Percentiles rank a stretch among this genome's conserved stretches.
phyloP scores from a whole-genome alignment of 2,888 invertebrate species.

The Dinocampus coccinellae region DNA sequence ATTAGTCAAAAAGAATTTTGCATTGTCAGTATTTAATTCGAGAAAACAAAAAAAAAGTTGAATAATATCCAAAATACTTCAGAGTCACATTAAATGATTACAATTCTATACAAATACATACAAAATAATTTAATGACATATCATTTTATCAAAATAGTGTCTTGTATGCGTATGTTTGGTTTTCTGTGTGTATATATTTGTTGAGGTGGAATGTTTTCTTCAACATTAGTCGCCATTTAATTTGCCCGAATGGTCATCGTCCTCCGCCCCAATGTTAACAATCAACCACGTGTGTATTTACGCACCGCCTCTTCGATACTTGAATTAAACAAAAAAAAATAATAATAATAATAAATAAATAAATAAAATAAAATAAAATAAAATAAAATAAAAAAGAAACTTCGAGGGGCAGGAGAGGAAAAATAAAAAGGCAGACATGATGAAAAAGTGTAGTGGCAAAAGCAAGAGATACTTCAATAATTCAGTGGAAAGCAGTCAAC shows the following conservation, averaged over 20 bases:
- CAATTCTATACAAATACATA: not conserved
- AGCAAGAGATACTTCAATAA: constrained; percentile 45
- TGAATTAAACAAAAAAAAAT: not conserved
- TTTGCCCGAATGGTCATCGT: constrained; percentile 46
- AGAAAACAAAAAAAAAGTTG: not conserved
- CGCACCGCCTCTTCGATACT: constrained; percentile 25
- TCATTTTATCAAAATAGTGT: not conserved
- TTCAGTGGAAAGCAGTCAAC: constrained; percentile 53
- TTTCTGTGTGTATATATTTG: not conserved
- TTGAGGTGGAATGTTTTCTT: constrained; percentile 7
- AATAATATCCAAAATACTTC: not conserved
- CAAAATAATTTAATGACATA: not conserved
- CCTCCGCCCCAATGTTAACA: constrained; percentile 30
- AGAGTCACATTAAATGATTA: not conserved
- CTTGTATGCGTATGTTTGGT: not conserved
- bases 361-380: not conserved
- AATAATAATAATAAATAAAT: constrained; percentile 8
- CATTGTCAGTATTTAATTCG: not conserved
- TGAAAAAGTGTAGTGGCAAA: constrained; percentile 1
- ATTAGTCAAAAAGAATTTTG: not conserved
- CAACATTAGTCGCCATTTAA: constrained; percentile 36
- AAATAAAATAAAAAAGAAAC: too few relatives aligned
- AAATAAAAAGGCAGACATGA: constrained; percentile 1
- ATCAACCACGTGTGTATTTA: constrained; percentile 27
- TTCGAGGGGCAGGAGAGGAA: too few relatives aligned